Evolutionary conservation across 2,113 vertebrate genomes (phyloP).

Genomic region (Diadophis punctatus): DNA sequence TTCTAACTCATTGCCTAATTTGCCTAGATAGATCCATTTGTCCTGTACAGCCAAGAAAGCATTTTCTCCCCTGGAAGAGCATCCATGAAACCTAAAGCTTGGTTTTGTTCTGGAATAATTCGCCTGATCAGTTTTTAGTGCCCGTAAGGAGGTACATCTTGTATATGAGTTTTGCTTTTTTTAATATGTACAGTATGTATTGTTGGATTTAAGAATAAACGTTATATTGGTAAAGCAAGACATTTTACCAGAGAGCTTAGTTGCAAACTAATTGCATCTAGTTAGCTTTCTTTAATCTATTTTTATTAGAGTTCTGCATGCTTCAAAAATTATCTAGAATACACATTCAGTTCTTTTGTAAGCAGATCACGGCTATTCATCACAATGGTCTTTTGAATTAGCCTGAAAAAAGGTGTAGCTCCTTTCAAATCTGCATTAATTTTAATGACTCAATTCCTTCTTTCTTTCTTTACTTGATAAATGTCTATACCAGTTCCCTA

Average conservation of each 20-base stretch:
- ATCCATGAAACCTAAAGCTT: neutral
- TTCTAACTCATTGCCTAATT: neutral
- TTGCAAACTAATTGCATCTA: neutral
- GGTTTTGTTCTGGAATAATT: neutral
- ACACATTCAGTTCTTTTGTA: neutral
- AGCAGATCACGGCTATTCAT: neutral
- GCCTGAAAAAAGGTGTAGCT: neutral
- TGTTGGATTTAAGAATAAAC: neutral
- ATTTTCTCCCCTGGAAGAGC: neutral
- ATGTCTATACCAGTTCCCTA: neutral
- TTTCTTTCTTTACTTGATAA: neutral
- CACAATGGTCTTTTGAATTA: neutral
- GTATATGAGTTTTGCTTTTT: neutral
- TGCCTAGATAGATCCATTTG: neutral
- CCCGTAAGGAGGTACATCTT: neutral
- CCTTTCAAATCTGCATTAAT: neutral
- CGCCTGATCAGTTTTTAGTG: neutral
- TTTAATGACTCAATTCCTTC: neutral
- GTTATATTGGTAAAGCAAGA: neutral
- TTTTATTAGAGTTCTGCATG: neutral
- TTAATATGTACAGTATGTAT: neutral
- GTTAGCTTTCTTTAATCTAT: neutral
- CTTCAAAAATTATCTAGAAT: neutral
- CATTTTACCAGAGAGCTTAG: neutral
- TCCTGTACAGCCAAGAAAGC: neutral